A percentile compares a stretch with the other conserved stretches of the same genome.
These are phyloP conservation scores for Danio jaintianensis DNA, from an alignment of 2,797 vertebrate species.

Conservation along the genomic window DNA sequence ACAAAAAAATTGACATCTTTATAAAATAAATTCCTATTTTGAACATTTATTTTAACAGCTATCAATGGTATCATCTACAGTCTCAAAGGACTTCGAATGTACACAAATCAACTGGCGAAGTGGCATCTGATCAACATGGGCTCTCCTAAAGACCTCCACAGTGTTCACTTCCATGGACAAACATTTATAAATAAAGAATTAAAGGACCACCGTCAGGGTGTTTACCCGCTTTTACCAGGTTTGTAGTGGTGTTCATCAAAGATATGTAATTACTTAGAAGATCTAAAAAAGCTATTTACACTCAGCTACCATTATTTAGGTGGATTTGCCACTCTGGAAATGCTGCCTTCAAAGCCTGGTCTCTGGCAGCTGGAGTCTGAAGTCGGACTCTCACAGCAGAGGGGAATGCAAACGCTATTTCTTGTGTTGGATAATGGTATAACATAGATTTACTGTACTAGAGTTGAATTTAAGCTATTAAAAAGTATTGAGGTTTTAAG, in stretches of 20 bases:
- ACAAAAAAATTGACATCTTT: background rate
- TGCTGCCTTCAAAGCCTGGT: slow-evolving; percentile 89
- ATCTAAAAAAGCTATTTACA: background rate
- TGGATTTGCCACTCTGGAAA: slow-evolving; percentile 90
- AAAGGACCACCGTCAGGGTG: slow-evolving; percentile 82
- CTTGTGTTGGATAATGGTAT: slow-evolving; percentile 89
- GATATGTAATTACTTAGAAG: background rate
- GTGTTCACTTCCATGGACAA: slow-evolving; percentile 94
- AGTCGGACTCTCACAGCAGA: slow-evolving; percentile 86
- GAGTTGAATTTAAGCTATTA: too few relatives aligned
- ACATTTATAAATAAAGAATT: slow-evolving; percentile 85
- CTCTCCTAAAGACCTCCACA: slow-evolving; percentile 86
- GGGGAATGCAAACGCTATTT: slow-evolving; percentile 92
- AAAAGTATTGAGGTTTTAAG: background rate
- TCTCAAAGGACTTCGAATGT: slow-evolving; percentile 92
- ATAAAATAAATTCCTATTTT: background rate
- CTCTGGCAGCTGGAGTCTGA: slow-evolving; percentile 94
- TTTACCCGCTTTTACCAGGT: slow-evolving; percentile 91
- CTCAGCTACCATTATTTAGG: slow-evolving; percentile 73
- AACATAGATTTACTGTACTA: background rate
- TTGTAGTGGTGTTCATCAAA: slow-evolving; percentile 52
- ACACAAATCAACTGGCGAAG: slow-evolving; percentile 82
- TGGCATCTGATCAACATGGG: slow-evolving; percentile 95
- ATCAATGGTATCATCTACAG: slow-evolving; percentile 91
- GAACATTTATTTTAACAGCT: slow-evolving; percentile 72